Conservation (phyloP, 2,797 vertebrate genomes). For the Iguana delicatissima region DNA sequence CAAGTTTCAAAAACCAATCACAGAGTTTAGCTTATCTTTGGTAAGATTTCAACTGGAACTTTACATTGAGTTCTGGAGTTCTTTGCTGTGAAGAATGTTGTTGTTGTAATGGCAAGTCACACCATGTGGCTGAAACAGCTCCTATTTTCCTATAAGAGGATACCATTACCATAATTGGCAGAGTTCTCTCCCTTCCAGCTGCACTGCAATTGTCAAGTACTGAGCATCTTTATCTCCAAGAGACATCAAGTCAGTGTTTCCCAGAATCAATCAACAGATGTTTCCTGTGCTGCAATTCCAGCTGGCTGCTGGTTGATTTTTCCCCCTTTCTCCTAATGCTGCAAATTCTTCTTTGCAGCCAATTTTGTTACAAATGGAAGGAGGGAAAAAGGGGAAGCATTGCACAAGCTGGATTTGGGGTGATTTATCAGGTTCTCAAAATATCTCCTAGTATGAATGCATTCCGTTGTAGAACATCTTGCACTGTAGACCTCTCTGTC, state of each 20-base stretch:
- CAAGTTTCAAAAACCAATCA: background rate
- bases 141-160: conserved; percentile 24
- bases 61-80: conserved; percentile 1
- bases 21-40: background rate
- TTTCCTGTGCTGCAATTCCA: accelerated
- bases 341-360: conserved; percentile 18
- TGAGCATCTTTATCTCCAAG: background rate
- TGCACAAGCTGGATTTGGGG: conserved; percentile 13
- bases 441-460: background rate
- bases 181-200: conserved; percentile 20
- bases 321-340: background rate
- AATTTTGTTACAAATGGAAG: background rate
- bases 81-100: background rate
- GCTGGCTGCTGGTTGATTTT: background rate
- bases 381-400: conserved; percentile 52
- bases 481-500: conserved; percentile 34
- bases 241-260: background rate
- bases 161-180: conserved; percentile 18
- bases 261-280: background rate
- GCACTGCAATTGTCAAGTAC: conserved; percentile 13
- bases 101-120: conserved; percentile 4
- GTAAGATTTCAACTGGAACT: background rate
- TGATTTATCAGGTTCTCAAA: background rate
- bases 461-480: conserved; percentile 50
- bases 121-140: background rate